These are phyloP conservation scores for Larimichthys crocea DNA, from an alignment of 2,113 vertebrate species.

Conservation along the genomic window DNA sequence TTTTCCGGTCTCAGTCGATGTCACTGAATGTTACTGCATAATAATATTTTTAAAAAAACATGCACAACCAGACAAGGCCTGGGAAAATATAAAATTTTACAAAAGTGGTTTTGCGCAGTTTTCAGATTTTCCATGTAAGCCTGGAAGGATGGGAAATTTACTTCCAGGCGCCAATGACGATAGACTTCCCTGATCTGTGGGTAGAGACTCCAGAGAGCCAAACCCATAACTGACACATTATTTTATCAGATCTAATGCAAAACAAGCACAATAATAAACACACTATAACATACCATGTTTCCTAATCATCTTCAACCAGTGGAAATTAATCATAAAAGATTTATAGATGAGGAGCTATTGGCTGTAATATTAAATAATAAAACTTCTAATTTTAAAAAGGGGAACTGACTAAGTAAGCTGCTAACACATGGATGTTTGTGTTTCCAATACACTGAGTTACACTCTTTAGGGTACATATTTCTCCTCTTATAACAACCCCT, in stretches of 20 bases:
- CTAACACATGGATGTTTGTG: neutral
- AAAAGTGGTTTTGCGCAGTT: slow-evolving; percentile 39
- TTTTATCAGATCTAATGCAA: slow-evolving; percentile 49
- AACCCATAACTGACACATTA: slow-evolving; percentile 63
- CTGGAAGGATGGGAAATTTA: slow-evolving; percentile 43
- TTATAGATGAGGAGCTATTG: neutral
- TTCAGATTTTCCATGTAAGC: slow-evolving; percentile 67
- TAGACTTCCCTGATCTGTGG: slow-evolving; percentile 61
- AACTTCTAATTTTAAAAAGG: neutral
- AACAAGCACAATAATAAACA: slow-evolving; percentile 37
- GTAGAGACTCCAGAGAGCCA: slow-evolving; percentile 30
- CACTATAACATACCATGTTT: neutral
- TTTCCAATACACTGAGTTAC: neutral
- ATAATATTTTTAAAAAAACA: slow-evolving; percentile 19
- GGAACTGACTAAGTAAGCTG: slow-evolving; percentile 6
- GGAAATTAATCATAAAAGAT: slow-evolving; percentile 19
- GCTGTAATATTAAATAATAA: neutral
- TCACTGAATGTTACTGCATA: slow-evolving; percentile 35
- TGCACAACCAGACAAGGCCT: slow-evolving; percentile 36
- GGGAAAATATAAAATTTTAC: slow-evolving; percentile 57
- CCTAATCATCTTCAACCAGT: slow-evolving; percentile 29
- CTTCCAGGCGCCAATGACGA: slow-evolving; percentile 63
- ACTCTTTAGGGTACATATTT: neutral
- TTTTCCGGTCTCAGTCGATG: slow-evolving; percentile 14
- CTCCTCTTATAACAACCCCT: neutral